Base-by-base conservation (phyloP, 2,888 invertebrate species). In the Melipona beecheii region DNA sequence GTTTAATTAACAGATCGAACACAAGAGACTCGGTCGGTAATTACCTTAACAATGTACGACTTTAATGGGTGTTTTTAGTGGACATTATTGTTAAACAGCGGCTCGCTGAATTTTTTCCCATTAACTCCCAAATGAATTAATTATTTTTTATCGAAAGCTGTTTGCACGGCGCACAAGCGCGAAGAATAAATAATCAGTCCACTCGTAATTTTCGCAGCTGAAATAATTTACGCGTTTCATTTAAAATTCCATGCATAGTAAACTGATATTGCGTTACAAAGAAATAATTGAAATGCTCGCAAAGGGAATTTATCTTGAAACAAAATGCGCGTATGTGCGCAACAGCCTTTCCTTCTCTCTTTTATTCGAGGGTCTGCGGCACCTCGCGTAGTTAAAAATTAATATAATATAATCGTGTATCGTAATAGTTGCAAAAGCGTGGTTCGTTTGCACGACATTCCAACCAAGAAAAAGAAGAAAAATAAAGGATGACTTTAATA, bases 191-290 rank as follows among this genome's bases (percentile, higher is more conserved):
- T 31, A 60, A 31, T 60, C 60, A 60, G 31, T 19, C 27, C 27
- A 19, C 19, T 11, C 9, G 24, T 60, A 27, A 60, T 60, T 17
- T 60, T 60, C 60, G 27, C 17, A 19, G 17, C 27, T 60, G 60
- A 60, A 60, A 60, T 60, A 60, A 60, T 60, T 60, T 27, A 60
- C 27, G 19, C 27, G 17, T 60, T 19, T 19, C 43, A 19, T 66
- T 66, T n/a, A 43, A 66, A 49, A n/a, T 66, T 66, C n/a, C 66
- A 69, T 58, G 56, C 56, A 58, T 60, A 60, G 31, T 60, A 27
- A 60, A 60, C 27, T 60, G 27, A 60, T 27, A 60, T 60, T 19
- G 27, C 17, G 27, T 60, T 60, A 60, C 60, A 27, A 17, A 60
- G 24, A 60, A 17, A 17, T 27, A 24, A 60, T 60, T 60, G 9